These are phyloP conservation scores for Andinoacara biseriatus DNA, from an alignment of 2,113 vertebrate genomes.

Conservation along the genomic window DNA sequence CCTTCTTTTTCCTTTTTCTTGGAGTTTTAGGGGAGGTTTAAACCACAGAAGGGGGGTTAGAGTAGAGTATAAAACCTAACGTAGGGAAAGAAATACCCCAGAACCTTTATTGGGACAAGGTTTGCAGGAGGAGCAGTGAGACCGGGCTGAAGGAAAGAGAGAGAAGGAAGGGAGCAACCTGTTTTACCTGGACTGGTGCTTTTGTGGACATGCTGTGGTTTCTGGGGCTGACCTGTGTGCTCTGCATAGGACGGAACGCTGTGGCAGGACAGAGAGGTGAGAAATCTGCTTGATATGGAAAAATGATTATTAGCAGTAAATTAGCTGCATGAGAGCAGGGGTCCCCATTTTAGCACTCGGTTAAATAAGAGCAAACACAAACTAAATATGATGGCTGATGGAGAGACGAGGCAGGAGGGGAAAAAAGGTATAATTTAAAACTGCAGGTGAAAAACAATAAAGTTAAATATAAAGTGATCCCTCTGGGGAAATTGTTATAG, in stretches of 20 bases:
- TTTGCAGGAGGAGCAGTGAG: slow-evolving; percentile 10
- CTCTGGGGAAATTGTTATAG: not conserved
- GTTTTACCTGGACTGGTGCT: not conserved
- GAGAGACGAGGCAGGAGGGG: not conserved
- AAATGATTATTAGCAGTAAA: not conserved
- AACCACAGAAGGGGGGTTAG: not conserved
- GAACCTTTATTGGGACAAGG: slow-evolving; percentile 5
- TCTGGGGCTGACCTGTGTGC: slow-evolving; percentile 52
- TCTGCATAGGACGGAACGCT: slow-evolving; percentile 42
- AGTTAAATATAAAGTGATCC: not conserved
- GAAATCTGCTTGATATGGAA: not conserved
- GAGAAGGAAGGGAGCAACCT: not conserved
- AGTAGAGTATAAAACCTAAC: slow-evolving; percentile 47
- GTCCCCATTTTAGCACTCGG: not conserved
- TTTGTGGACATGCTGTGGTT: slow-evolving; percentile 60
- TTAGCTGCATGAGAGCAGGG: not conserved
- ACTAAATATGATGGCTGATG: not conserved
- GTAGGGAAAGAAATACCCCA: slow-evolving; percentile 23
- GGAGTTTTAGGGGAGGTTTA: slow-evolving; percentile 18
- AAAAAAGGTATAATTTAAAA: not conserved
- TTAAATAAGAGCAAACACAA: accelerated
- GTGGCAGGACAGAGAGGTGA: slow-evolving; percentile 75
- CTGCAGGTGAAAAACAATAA: not conserved
- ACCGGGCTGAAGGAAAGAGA: not conserved
- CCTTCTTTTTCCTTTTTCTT: not conserved